phyloP scores from a whole-genome alignment of 2,797 vertebrate genomes.

The Tokudaia tokunoshimensis region DNA sequence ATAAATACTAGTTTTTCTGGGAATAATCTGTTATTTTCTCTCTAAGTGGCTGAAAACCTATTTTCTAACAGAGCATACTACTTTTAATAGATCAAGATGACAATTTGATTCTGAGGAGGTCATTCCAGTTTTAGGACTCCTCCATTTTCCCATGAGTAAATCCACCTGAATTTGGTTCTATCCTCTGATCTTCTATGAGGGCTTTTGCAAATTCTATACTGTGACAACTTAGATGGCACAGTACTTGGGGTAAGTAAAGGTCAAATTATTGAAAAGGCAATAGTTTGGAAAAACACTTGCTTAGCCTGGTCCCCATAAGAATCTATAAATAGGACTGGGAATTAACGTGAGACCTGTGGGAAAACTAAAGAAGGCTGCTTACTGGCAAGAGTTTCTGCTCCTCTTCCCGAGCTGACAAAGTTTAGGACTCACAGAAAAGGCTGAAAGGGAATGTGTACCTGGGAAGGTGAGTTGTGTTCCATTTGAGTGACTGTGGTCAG shows the following conservation, averaged over 20 bases:
- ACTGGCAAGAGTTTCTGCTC: not conserved
- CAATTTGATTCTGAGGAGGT: not conserved
- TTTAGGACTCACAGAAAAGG: not conserved
- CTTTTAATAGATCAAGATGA: not conserved
- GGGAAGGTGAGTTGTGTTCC: not conserved
- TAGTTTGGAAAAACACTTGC: not conserved
- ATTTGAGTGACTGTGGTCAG: not conserved
- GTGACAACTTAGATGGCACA: not conserved
- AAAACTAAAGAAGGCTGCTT: not conserved
- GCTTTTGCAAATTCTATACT: constrained; percentile 8
- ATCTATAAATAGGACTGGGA: not conserved
- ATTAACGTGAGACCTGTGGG: not conserved
- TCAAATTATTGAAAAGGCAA: constrained; percentile 4
- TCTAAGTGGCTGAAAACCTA: not conserved
- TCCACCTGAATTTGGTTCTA: not conserved
- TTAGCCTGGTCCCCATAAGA: not conserved
- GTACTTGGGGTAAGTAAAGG: not conserved
- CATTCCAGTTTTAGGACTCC: not conserved
- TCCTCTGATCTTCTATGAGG: not conserved
- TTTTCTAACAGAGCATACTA: not conserved
- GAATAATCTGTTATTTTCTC: not conserved
- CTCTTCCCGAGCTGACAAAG: not conserved
- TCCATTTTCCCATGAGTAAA: not conserved
- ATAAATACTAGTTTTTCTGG: not conserved
- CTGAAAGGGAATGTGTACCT: not conserved